Base-by-base conservation (phyloP, 1,140 invertebrate species). In the Ptiloglossa arizonensis region DNA sequence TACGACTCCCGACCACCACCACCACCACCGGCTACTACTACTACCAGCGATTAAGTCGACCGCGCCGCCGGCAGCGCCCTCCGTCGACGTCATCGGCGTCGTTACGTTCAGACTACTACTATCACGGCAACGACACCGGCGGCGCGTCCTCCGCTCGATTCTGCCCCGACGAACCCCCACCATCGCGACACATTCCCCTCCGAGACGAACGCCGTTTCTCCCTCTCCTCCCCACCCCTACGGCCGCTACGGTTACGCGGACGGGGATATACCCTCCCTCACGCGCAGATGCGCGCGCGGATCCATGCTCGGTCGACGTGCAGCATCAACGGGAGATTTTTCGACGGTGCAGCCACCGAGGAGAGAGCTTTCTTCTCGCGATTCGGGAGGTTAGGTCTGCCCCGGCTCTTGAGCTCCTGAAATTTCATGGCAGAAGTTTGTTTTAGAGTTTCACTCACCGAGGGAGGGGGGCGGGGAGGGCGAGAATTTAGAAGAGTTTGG, bases 81-180 rank as follows among this genome's bases (percentile, higher is more conserved):
- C 71, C 66, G 67, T 29, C 72, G 62, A 81, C 83, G 78, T 83
- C 77, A 80, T 54, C 56, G 71, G 69, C 77, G 68, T 83, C 57
- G 79, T 80, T 68, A 79, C 67, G 56, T 74, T 38, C 52, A n/a
- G 77, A 75, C 78, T 64, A 74, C 77, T 64, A 75, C 78, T 64
- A 74, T 66, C 38, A 54, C 81, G 48, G 46, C 56, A 50, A 82
- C 52, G 46, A 80, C 52, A 52, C 59, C 70, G 77, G 71, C 70
- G 77, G 71, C 48, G 48, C 32, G 46, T 73, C 71, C 62, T 69
- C 41, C 77, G 83, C 77, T 83, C 76, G 78, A 79, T 85, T 85
- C 60, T 54, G 41, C 60, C 38, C n/a, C 74, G 27, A 67, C 67
- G 44, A n/a, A n/a, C 66, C 52, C 27, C 22, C 27, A 48, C 41